Evolutionary conservation across 1,140 invertebrate genomes (phyloP), one percentile per base, ranked within the genome.

Genomic region (Scaptomyza pallida): DNA sequence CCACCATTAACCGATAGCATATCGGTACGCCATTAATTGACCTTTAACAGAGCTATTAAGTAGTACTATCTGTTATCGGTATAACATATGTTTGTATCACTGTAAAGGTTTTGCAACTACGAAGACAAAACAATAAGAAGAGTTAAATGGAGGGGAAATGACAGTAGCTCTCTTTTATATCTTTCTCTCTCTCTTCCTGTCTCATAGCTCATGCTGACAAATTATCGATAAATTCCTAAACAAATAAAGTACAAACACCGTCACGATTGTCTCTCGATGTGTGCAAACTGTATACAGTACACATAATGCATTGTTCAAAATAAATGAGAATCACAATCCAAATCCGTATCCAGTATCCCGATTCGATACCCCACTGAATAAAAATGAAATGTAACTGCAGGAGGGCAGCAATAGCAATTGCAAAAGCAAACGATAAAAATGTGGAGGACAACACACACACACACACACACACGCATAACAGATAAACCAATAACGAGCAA

Each of bases 161-260:
- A 17, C 16, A 16, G 2, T 15, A 16, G 35, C 61, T 69, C 73
- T 40, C 60, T 63, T 37, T n/a, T n/a, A n/a, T n/a, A n/a, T 30
- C 26, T 30, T 2, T 30, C 26, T 9, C 26, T 9, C 8, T 30
- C 26, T 30, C 26, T 30, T 6, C 9, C 6, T 30, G 5, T 30
- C 30, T 44, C 74, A 73, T 78, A 70, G 74, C 64, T 74, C 51
- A 79, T 59, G 64, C 52, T 74, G 75, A 79, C 75, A 78, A 79
- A 79, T 78, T 79, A 78, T 78, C 75, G 71, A 78, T 78, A 71
- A 63, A 74, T 71, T 79, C 65, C 45, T 51, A 65, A 70, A 64
- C 56, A 73, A 71, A 72, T 65, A 56, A 52, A 60, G 57, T 54
- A 43, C 43, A 44, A 47, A 61, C 45, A 72, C 37, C 16, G 41